Base-by-base conservation (phyloP, 30 jellyfish, hydroid and myxozoan genomes). In the Aurelia coerulea region DNA sequence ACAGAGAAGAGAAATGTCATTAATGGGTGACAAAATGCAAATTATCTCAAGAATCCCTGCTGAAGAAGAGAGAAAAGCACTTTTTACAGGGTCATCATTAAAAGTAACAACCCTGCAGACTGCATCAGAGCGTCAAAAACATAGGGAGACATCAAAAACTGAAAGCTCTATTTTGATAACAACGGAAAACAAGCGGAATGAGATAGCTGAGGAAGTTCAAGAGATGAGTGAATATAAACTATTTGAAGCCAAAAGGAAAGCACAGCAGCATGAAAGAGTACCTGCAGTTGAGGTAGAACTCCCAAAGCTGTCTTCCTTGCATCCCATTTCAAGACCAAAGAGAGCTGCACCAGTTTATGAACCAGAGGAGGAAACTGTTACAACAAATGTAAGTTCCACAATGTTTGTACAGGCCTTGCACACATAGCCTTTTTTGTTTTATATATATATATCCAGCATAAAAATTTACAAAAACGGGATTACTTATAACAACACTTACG, bases 61-160 rank as follows among this genome's bases (percentile, higher is more conserved):
- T 31, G 92, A 89, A 72, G 78, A 67, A n/a, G 92, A 83, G 56
- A 66, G 97, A 37, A 78, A 54, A 69, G 34, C 97, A 3, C 59
- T 64, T 1, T 90, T 90, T 67, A 90, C 97, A 13, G 97, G 97
- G 33, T 76, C 72, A 35, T 90, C 97, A 37, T 52, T 90, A 33
- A 90, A 80, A 70, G 88, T 90, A 35, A 81, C 90, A 62, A 65
- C 97, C 65, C 62, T 82, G 78, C 88, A 89, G 32, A 72, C 95
- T 29, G 42, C 76, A 29, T 33, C 83, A 29, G 88, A 76, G 19
- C 65, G 84, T 32, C 78, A 34, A 34, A 60, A 65, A 54, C 83
- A 76, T 49, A 85, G 88, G 63, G 83, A 74, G 53, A 37, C 92
- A 35, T 33, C 63, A 49, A 51, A 62, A 17, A 50, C 78, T n/a